Conservation (phyloP, 2,113 vertebrate genomes). For the Rhabdomys dilectus region DNA sequence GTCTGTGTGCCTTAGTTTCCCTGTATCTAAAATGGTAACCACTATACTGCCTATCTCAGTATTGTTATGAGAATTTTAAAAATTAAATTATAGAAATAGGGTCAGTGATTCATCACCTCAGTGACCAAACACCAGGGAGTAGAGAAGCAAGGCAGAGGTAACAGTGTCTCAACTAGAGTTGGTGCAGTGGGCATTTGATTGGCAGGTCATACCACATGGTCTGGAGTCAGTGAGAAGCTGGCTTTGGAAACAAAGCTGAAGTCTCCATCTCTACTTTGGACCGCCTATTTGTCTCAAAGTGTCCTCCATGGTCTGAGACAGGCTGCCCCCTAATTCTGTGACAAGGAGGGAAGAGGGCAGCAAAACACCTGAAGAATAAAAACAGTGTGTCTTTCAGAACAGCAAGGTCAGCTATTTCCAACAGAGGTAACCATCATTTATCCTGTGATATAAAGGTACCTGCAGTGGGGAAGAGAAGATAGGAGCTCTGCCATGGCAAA, state of each 20-base stretch:
- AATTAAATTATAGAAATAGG: neutral
- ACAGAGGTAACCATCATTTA: neutral
- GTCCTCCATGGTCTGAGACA: neutral
- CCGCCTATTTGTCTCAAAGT: neutral
- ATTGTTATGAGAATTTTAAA: neutral
- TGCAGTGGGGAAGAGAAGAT: too few relatives aligned
- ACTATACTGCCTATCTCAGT: neutral
- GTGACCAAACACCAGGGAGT: neutral
- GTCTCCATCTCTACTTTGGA: neutral
- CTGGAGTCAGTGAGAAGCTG: neutral
- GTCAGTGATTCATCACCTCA: neutral
- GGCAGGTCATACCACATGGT: neutral
- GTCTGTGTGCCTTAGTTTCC: neutral
- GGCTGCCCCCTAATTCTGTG: neutral
- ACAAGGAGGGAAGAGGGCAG: neutral
- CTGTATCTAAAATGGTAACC: neutral
- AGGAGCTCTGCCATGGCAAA: neutral
- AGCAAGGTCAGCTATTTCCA: neutral
- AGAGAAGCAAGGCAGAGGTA: neutral
- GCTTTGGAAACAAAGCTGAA: neutral
- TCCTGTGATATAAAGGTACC: neutral
- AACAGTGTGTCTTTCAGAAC: neutral
- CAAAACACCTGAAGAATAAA: neutral
- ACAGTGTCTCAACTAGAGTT: neutral
- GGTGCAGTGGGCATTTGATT: neutral